A percentile compares a stretch with the other conserved stretches of the same genome.
phyloP scores from a whole-genome alignment of 2,113 vertebrate genomes.

The Cyprinus carpio region DNA sequence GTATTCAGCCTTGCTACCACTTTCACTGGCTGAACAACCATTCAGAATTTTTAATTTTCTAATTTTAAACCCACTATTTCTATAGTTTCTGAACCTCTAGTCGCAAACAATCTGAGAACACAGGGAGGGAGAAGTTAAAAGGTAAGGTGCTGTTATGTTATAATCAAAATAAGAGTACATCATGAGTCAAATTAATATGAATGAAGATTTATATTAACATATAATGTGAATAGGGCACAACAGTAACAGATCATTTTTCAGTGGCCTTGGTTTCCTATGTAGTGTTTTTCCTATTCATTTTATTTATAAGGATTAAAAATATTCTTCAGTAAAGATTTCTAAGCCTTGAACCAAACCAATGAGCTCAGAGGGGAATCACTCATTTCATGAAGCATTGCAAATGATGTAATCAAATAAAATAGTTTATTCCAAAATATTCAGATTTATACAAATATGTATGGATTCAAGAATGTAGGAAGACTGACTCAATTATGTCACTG shows the following conservation, averaged over 20 bases:
- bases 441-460: neutral
- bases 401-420: neutral
- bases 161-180: neutral
- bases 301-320: neutral
- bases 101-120: neutral
- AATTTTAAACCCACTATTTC: slow-evolving; percentile 34
- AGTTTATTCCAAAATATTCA: neutral
- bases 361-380: neutral
- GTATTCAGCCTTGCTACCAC: neutral
- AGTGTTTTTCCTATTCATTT: neutral
- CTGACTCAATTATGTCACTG: no score
- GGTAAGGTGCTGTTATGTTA: neutral
- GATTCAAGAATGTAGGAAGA: neutral
- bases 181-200: neutral
- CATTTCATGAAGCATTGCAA: neutral
- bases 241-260: neutral
- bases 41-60: neutral
- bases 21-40: neutral
- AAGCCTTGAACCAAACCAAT: neutral
- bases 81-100: neutral
- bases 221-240: neutral
- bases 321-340: neutral
- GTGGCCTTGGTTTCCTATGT: neutral
- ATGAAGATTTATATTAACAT: neutral
- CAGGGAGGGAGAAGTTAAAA: neutral